Conservation (phyloP, 2,113 vertebrate species). For the Microcebus murinus region DNA sequence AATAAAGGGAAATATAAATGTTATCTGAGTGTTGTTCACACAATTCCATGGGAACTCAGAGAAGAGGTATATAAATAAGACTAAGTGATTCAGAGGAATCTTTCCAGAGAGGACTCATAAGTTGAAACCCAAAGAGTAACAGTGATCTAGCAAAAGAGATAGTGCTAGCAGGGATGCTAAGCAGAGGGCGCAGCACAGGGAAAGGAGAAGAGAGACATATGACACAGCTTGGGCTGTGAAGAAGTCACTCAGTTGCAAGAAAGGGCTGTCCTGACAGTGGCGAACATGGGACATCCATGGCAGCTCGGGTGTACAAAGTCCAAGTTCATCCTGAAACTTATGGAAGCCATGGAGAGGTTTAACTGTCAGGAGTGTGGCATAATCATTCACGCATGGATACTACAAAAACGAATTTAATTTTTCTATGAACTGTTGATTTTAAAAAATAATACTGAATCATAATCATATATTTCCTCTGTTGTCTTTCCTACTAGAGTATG, state of each 20-base stretch:
- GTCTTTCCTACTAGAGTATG: not conserved
- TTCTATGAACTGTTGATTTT: not conserved
- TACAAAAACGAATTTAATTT: not conserved
- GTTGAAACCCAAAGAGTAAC: not conserved
- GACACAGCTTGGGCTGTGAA: not conserved
- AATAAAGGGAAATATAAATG: not conserved
- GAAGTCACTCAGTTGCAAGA: not conserved
- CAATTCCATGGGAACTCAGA: not conserved
- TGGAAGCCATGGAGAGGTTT: not conserved
- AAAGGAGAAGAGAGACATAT: not conserved
- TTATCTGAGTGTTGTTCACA: not conserved
- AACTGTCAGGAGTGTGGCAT: not conserved
- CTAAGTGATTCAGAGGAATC: not conserved
- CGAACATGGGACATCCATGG: not conserved
- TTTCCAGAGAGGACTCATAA: not conserved
- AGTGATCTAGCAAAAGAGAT: not conserved
- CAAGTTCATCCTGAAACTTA: not conserved
- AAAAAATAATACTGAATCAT: not conserved
- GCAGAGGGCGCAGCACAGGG: not conserved
- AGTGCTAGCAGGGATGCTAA: not conserved
- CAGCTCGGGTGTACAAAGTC: not conserved
- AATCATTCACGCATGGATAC: not conserved
- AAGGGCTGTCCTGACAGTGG: not conserved
- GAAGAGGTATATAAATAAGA: not conserved
- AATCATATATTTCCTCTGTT: not conserved